phyloP scores from a whole-genome alignment of 2,113 vertebrate genomes.

The Galbula dea region DNA sequence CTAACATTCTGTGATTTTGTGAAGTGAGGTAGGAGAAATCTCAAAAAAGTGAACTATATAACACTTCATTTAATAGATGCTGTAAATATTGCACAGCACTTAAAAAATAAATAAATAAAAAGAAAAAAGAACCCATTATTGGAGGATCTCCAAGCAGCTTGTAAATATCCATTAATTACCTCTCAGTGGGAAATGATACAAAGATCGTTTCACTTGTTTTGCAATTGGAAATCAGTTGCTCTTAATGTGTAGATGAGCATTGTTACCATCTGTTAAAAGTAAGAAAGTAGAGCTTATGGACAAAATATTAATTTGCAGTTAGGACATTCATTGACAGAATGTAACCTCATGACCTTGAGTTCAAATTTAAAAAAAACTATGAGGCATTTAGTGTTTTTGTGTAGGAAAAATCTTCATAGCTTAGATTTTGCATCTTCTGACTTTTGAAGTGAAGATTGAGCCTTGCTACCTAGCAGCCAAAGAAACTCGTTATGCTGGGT shows the following conservation, averaged over 20 bases:
- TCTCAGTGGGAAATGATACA: slow-evolving; percentile 22
- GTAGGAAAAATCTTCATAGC: neutral
- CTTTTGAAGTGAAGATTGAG: neutral
- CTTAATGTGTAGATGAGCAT: neutral
- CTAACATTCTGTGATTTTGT: too few relatives aligned
- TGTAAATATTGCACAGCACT: neutral
- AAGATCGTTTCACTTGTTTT: slow-evolving; percentile 33
- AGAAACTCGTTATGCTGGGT: too few relatives aligned
- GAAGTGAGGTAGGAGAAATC: too few relatives aligned
- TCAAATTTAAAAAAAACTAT: neutral
- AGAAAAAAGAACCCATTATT: neutral
- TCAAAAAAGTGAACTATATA: neutral
- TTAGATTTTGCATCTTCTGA: neutral
- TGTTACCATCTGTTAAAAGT: slow-evolving; percentile 12
- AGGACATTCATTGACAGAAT: neutral
- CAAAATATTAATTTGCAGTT: neutral
- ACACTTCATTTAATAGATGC: neutral
- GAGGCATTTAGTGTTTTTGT: neutral
- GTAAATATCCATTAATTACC: slow-evolving; percentile 42
- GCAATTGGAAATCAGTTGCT: slow-evolving; percentile 11
- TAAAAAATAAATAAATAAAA: neutral
- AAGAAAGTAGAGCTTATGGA: neutral
- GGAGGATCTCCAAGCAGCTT: slow-evolving; percentile 33
- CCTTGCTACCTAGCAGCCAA: neutral
- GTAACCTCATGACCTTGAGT: neutral